A percentile compares a stretch with the other conserved stretches of the same genome.
These are phyloP conservation scores for Dione juno DNA, from an alignment of 2,888 invertebrate genomes.

Conservation along the genomic window DNA sequence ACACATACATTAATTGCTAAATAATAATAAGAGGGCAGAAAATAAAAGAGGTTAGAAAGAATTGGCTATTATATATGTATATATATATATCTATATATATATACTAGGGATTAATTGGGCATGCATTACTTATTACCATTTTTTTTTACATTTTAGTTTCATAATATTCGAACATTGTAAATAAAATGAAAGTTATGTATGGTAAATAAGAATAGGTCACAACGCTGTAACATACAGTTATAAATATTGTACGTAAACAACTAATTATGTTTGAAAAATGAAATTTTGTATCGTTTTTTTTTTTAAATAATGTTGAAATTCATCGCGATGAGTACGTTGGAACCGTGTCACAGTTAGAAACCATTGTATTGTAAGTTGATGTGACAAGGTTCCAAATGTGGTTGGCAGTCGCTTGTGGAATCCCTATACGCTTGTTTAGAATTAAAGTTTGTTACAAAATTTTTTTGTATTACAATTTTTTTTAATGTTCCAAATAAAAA, in stretches of 20 bases:
- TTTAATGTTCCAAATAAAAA: background rate
- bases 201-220: constrained; percentile 66
- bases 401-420: constrained; percentile 20
- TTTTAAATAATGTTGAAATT: constrained; percentile 7
- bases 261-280: constrained; percentile 72
- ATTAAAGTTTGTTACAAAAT: constrained; percentile 2
- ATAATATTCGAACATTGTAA: constrained; percentile 9
- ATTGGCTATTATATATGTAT: constrained; percentile 10
- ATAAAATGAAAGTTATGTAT: constrained; percentile 14
- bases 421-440: constrained; percentile 10
- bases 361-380: background rate
- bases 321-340: background rate
- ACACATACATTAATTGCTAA: constrained; percentile 31
- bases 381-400: constrained; percentile 25
- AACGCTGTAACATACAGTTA: constrained; percentile 55
- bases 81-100: background rate
- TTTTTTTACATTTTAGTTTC: background rate
- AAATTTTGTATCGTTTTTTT: constrained; percentile 45
- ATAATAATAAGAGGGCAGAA: constrained; percentile 26
- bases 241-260: constrained; percentile 62
- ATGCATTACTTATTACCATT: constrained; percentile 61
- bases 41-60: background rate
- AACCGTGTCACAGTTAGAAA: constrained; percentile 11
- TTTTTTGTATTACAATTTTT: background rate
- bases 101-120: constrained; percentile 58